Percentiles rank a stretch among this genome's conserved stretches.
phyloP scores from a whole-genome alignment of 2,113 vertebrate species.

The Parus major region DNA sequence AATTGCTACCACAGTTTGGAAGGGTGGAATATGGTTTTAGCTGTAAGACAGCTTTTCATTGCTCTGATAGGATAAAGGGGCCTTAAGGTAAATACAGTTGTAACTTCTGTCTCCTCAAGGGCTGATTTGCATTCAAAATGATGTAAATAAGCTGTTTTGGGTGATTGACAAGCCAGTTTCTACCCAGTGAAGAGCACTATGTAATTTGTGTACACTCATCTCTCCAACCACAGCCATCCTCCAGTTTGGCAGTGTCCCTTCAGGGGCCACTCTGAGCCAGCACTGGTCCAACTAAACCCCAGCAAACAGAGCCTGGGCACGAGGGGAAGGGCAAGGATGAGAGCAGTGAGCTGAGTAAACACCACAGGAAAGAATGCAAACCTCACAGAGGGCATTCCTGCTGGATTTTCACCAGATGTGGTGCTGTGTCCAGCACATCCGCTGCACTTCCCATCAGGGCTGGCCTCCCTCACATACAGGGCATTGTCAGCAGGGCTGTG shows the following conservation, averaged over 20 bases:
- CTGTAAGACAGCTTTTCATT: neutral
- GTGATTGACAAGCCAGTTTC: neutral
- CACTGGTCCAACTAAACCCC: neutral
- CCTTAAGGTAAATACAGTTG: neutral
- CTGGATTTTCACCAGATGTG: neutral
- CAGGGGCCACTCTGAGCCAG: neutral
- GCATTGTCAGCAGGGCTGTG: neutral
- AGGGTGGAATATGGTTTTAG: neutral
- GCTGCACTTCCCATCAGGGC: neutral
- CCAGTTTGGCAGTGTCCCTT: neutral
- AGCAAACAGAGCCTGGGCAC: neutral
- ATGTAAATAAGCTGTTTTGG: neutral
- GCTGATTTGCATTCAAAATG: neutral
- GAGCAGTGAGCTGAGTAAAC: neutral
- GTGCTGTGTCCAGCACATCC: neutral
- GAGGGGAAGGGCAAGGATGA: neutral
- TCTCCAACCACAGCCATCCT: constrained; percentile 27
- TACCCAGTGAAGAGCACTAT: neutral
- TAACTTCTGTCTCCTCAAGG: neutral
- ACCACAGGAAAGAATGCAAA: neutral
- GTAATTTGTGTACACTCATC: neutral
- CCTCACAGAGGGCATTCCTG: neutral
- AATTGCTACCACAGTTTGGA: neutral
- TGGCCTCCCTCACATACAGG: neutral
- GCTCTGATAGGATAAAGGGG: neutral